Evolutionary conservation across 2,888 invertebrate genomes (phyloP).

Genomic region (Drosophila pegasa): DNA sequence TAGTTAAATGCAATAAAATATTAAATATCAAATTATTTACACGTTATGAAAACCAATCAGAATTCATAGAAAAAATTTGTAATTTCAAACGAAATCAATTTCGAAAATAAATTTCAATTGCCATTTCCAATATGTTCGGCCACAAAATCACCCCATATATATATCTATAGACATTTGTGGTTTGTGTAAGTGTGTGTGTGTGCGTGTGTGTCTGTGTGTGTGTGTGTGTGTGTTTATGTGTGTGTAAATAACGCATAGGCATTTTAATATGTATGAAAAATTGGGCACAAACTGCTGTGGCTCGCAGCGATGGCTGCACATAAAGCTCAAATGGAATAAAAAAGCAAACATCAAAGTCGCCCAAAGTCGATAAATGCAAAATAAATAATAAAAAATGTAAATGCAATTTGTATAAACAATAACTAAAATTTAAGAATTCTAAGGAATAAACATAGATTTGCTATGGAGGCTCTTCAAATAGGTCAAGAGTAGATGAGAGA

Average conservation of each 20-base stretch:
- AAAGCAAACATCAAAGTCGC: background rate
- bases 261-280: conserved; percentile 4
- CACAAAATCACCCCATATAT: background rate
- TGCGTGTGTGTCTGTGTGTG: background rate
- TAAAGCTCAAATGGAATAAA: background rate
- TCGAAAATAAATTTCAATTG: conserved; percentile 8
- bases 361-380: background rate
- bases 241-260: background rate
- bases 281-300: conserved; percentile 1
- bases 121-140: background rate
- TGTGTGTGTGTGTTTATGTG: background rate
- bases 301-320: background rate
- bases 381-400: background rate
- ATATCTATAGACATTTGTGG: background rate
- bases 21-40: conserved; percentile 9
- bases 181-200: too few species aligned
- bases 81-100: conserved; percentile 4
- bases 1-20: conserved; percentile 12
- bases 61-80: conserved; percentile 2
- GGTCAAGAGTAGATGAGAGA: background rate
- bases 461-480: background rate
- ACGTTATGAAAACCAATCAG: conserved; percentile 8
- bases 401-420: background rate
- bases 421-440: background rate
- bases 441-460: background rate